phyloP scores from a whole-genome alignment of 2,113 vertebrate genomes.

The Amphiprion percula region DNA sequence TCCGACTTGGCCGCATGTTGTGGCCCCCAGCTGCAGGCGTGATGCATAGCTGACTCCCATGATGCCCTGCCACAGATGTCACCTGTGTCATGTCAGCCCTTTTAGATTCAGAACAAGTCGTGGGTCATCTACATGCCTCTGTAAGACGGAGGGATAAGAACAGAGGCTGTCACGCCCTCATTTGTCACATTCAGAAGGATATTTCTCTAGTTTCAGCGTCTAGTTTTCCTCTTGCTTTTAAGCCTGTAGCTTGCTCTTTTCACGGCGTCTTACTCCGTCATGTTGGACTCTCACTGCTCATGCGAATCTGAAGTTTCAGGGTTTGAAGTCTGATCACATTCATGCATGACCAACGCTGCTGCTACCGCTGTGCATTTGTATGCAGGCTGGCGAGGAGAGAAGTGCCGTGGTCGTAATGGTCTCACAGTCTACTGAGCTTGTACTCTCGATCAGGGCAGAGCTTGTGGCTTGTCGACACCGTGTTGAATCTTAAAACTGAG shows the following conservation, averaged over 20 bases:
- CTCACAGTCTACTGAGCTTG: slow-evolving; percentile 49
- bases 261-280: neutral
- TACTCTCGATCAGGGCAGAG: slow-evolving; percentile 21
- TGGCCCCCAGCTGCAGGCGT: slow-evolving; percentile 45
- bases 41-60: slow-evolving; percentile 55
- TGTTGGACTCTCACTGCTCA: neutral
- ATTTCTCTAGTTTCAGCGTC: neutral
- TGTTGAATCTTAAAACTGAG: slow-evolving; percentile 8
- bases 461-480: slow-evolving; percentile 19
- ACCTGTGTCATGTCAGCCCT: slow-evolving; percentile 35
- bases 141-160: neutral
- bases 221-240: neutral
- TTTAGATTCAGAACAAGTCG: slow-evolving; percentile 22
- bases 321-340: slow-evolving; percentile 64
- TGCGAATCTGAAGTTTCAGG: slow-evolving; percentile 39
- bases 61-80: slow-evolving; percentile 53
- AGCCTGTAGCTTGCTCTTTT: neutral
- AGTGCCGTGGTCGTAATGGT: slow-evolving; percentile 33
- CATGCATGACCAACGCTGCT: slow-evolving; percentile 45
- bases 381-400: slow-evolving; percentile 45
- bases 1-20: slow-evolving; percentile 22
- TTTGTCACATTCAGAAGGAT: slow-evolving; percentile 1
- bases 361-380: slow-evolving; percentile 55
- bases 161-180: neutral
- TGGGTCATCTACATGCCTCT: neutral